A percentile compares a stretch with the other conserved stretches of the same genome.
Conservation (phyloP, 92 coral and sea anemone species). For the Actinostola sp. region DNA sequence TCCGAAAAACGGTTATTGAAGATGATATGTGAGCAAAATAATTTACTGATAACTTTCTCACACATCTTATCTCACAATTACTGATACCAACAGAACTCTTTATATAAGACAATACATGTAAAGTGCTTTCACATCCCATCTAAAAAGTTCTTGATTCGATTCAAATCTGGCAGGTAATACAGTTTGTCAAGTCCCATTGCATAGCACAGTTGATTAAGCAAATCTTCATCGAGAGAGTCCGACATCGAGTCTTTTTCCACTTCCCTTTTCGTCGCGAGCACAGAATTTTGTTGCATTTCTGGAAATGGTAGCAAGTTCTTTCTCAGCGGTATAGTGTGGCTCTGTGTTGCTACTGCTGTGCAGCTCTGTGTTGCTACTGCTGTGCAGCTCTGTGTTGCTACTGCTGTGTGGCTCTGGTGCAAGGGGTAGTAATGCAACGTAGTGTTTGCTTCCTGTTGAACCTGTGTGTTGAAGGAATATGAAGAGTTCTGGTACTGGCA, state of each 20-base stretch:
- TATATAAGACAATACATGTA: neutral
- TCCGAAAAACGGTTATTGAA: too few relatives aligned
- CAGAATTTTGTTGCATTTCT: neutral
- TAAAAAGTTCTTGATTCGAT: slow-evolving; percentile 13
- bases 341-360: neutral
- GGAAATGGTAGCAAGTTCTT: neutral
- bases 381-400: neutral
- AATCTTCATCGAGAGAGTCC: slow-evolving; percentile 63
- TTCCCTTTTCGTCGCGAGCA: neutral
- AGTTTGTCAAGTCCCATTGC: slow-evolving; percentile 69
- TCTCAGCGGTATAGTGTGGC: neutral
- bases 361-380: neutral
- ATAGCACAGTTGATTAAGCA: slow-evolving; percentile 57
- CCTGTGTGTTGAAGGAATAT: neutral
- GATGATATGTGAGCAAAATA: too few relatives aligned
- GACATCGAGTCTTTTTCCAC: slow-evolving; percentile 8
- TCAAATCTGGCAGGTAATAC: slow-evolving; percentile 60
- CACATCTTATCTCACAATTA: too few relatives aligned
- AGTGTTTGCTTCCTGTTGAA: neutral
- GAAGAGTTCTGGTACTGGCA: slow-evolving; percentile 1
- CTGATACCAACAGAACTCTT: too few relatives aligned
- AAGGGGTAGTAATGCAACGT: neutral
- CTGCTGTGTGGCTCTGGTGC: neutral
- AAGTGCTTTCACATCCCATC: slow-evolving; percentile 17
- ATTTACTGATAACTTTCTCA: too few relatives aligned